Evolutionary conservation across 2,113 vertebrate species (phyloP).

Genomic region (Rhineura floridana): DNA sequence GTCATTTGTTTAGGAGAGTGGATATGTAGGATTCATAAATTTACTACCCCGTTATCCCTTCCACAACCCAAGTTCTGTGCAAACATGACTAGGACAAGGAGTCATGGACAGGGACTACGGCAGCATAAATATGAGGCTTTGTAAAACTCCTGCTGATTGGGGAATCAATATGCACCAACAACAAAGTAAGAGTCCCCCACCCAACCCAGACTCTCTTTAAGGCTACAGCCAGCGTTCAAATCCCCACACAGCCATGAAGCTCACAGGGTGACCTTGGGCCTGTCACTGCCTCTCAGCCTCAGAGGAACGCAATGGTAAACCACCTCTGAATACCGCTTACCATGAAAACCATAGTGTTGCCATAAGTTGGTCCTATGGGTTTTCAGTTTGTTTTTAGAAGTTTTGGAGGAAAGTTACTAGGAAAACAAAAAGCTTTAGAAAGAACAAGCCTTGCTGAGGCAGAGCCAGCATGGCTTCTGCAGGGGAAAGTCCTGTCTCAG

Average conservation of each 20-base stretch:
- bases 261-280: too few relatives aligned
- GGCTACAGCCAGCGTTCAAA: background rate
- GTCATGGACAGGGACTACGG: background rate
- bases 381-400: background rate
- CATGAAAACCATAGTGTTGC: too few relatives aligned
- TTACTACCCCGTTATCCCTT: background rate
- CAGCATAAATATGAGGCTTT: slow-evolving; percentile 4
- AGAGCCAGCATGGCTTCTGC: too few relatives aligned
- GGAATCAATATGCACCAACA: background rate
- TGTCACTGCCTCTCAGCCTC: too few relatives aligned
- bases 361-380: background rate
- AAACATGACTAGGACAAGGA: background rate
- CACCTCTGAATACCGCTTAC: too few relatives aligned
- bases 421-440: too few relatives aligned
- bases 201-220: background rate
- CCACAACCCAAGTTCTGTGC: background rate
- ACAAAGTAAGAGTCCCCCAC: too few relatives aligned
- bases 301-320: too few relatives aligned
- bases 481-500: too few relatives aligned
- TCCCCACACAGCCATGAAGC: too few relatives aligned
- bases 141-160: background rate
- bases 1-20: background rate
- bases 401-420: background rate
- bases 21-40: background rate
- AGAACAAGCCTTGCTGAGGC: too few relatives aligned